Evolutionary conservation across 2,113 vertebrate genomes (phyloP), one percentile per base, ranked within the genome.

Genomic region (Ictidomys tridecemlineatus): DNA sequence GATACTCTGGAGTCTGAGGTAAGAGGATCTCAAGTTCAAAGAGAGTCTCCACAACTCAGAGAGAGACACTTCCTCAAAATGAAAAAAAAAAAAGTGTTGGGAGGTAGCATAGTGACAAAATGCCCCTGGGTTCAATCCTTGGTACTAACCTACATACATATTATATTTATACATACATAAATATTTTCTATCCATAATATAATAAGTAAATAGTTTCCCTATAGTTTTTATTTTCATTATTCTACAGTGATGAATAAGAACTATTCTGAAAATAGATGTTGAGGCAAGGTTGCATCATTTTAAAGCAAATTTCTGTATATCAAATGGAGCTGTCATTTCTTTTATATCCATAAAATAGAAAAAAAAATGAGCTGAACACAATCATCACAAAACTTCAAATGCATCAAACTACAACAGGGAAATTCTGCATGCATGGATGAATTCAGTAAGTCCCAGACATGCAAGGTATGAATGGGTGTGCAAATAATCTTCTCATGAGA

Each of bases 161-260:
- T 58, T 56, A 56, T 56, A 20, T 56, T 56, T 56, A 56, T 56
- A 61, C 4, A 61, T 24, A 24, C 58, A 61, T 26, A 61, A 22
- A 61, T 61, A 61, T 24, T 56, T 58, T 58, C 6, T 58, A 58
- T 8, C 56, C 8, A 63, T 26, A 63, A 26, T 63, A 53, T 34
- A 83, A 56, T 42, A 92, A 89, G 30, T 8, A 76, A 84, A 87
- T 11, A 69, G 80, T 34, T 72, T 26, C 14, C 65, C 13, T 90
- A 11, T 48, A 65, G 87, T 87, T 95, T 77, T 72, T 61, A 20
- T 91, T 85, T 91, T 69, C 53, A 24, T 74, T 85, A 83, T 89
- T 80, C 93, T 78, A 37, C 17, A 22, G 4, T 67, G 39, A 92
- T 14, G 10, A 96, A 72, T 85, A 89, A 74, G 34, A 92, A 37